Percentiles rank a stretch among this genome's conserved stretches.
Conservation (phyloP, 2,797 vertebrate genomes). For the Sarcoramphus papa region DNA sequence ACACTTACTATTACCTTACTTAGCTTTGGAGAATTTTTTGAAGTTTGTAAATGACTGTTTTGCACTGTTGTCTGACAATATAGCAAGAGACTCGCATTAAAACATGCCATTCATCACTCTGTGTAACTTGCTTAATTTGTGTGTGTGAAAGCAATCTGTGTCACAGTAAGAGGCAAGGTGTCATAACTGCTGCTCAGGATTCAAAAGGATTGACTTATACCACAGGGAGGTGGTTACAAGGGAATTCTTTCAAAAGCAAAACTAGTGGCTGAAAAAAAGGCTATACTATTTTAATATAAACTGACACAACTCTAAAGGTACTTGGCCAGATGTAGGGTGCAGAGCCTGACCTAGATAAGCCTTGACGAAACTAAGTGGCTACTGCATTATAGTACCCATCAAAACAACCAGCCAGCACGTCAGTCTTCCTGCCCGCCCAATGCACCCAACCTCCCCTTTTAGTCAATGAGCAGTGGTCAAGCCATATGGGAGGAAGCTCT, state of each 20-base stretch:
- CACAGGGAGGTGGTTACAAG: background rate
- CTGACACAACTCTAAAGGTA: background rate
- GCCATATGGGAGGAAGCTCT: background rate
- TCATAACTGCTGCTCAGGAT: background rate
- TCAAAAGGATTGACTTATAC: background rate
- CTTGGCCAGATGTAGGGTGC: background rate
- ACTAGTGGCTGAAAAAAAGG: background rate
- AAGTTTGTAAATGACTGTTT: background rate
- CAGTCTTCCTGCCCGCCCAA: background rate
- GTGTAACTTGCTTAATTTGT: background rate
- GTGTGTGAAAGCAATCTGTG: background rate
- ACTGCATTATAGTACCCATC: background rate
- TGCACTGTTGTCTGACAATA: background rate
- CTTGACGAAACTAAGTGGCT: background rate
- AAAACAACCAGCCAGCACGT: background rate
- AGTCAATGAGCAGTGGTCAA: fast-evolving
- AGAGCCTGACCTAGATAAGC: background rate
- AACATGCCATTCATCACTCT: background rate
- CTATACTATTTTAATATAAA: background rate
- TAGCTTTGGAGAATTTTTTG: background rate
- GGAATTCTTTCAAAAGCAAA: background rate
- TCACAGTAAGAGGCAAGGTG: background rate
- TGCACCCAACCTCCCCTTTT: background rate
- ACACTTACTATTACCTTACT: background rate
- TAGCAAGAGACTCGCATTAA: background rate